Evolutionary conservation across 2,888 invertebrate species (phyloP).

Genomic region (Caenorhabditis sp.): DNA sequence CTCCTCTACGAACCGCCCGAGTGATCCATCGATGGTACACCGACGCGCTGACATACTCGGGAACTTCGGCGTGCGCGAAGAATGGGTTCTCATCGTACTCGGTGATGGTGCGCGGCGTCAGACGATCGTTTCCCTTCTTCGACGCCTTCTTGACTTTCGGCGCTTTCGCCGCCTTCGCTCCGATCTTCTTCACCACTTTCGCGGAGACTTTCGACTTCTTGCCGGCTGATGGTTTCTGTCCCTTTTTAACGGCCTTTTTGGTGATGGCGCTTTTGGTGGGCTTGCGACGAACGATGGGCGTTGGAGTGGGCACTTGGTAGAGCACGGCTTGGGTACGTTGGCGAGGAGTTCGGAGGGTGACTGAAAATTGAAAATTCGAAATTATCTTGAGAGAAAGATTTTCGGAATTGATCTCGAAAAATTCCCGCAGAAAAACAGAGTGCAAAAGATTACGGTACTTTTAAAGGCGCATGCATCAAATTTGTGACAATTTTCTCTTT

Average conservation of each 20-base stretch:
- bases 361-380: no score
- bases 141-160: slow-evolving; percentile 33
- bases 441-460: no score
- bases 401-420: no score
- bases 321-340: slow-evolving; percentile 50
- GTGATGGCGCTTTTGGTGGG: slow-evolving; percentile 5
- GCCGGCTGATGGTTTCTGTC: slow-evolving; percentile 2
- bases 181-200: slow-evolving; percentile 34
- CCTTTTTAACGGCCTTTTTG: slow-evolving; percentile 40
- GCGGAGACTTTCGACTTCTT: slow-evolving; percentile 16
- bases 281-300: slow-evolving; percentile 29
- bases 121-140: slow-evolving; percentile 74
- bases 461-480: no score
- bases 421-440: no score
- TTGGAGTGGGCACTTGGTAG: slow-evolving; percentile 57
- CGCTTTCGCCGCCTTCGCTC: slow-evolving; percentile 16
- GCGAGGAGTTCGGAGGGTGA: slow-evolving; percentile 7
- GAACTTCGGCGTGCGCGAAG: slow-evolving; percentile 36
- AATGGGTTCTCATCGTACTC: slow-evolving; percentile 66
- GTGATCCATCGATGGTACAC: slow-evolving; percentile 66
- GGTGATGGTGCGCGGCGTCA: slow-evolving; percentile 62
- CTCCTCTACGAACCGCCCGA: slow-evolving; percentile 61
- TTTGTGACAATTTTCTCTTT: no score
- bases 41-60: slow-evolving; percentile 59
- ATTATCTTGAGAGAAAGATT: no score